phyloP scores from a whole-genome alignment of 2,888 invertebrate genomes.

The Meta bourneti region DNA sequence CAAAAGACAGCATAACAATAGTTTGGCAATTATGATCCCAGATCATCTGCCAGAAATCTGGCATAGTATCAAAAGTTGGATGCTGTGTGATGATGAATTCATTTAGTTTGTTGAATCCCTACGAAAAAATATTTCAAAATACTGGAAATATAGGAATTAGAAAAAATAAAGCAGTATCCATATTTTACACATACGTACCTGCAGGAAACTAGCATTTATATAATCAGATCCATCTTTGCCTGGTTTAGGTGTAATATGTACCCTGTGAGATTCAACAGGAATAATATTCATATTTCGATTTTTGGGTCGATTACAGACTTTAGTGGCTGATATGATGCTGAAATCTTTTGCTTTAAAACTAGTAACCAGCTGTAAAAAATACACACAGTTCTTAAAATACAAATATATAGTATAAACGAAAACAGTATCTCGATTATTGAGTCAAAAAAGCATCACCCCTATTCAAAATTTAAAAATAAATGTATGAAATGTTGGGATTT shows the following conservation, averaged over 20 bases:
- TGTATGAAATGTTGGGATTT: not conserved
- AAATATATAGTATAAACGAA: not conserved
- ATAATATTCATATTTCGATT: constrained; percentile 90
- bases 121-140: constrained; percentile 1
- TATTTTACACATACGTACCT: constrained; percentile 42
- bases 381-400: not conserved
- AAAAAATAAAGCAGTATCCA: not conserved
- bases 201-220: constrained; percentile 82
- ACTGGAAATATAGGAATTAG: not conserved
- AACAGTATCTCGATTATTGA: not conserved
- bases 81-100: constrained; percentile 92
- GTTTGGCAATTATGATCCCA: constrained; percentile 97
- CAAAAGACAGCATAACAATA: constrained; percentile 88
- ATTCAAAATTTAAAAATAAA: not conserved
- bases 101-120: constrained; percentile 75
- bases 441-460: not conserved
- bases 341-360: constrained; percentile 84
- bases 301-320: constrained; percentile 91
- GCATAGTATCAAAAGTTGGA: constrained; percentile 88
- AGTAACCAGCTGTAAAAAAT: constrained; percentile 67
- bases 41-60: constrained; percentile 96
- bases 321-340: constrained; percentile 91
- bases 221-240: constrained; percentile 95
- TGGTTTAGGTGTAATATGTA: constrained; percentile 94
- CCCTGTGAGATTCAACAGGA: constrained; percentile 92